Evolutionary conservation across 2,113 vertebrate genomes (phyloP).

Genomic region (Callospermophilus lateralis): DNA sequence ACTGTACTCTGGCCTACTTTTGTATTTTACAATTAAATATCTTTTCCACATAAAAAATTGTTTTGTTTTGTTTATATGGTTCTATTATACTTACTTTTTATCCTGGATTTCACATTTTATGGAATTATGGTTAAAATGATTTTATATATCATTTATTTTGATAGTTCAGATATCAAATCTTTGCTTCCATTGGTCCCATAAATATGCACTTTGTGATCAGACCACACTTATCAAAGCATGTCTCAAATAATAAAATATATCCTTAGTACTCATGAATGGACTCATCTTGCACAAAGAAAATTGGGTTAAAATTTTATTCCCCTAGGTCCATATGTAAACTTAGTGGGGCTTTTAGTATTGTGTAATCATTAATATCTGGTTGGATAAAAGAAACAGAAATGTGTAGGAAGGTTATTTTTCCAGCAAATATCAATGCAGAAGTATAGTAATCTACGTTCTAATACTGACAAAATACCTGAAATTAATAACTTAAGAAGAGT

Average conservation of each 20-base stretch:
- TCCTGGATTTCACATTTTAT: background rate
- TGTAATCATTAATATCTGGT: background rate
- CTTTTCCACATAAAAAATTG: no score
- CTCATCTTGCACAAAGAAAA: background rate
- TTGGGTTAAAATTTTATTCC: background rate
- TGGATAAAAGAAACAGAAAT: conserved; percentile 9
- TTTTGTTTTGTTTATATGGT: background rate
- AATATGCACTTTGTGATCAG: background rate
- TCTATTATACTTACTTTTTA: background rate
- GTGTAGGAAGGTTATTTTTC: background rate
- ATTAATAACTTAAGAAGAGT: background rate
- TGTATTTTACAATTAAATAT: no score
- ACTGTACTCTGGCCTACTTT: no score
- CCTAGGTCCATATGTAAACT: background rate
- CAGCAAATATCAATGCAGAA: background rate
- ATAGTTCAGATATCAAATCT: background rate
- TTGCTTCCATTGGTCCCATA: background rate
- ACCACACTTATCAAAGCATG: background rate
- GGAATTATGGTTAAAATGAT: background rate
- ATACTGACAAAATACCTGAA: background rate
- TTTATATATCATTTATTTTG: background rate
- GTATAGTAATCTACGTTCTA: background rate
- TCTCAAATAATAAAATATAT: background rate
- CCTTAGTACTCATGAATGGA: background rate
- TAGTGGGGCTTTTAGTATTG: background rate